Conservation (phyloP, 2,113 vertebrate species). For the Bostrychus sinensis region DNA sequence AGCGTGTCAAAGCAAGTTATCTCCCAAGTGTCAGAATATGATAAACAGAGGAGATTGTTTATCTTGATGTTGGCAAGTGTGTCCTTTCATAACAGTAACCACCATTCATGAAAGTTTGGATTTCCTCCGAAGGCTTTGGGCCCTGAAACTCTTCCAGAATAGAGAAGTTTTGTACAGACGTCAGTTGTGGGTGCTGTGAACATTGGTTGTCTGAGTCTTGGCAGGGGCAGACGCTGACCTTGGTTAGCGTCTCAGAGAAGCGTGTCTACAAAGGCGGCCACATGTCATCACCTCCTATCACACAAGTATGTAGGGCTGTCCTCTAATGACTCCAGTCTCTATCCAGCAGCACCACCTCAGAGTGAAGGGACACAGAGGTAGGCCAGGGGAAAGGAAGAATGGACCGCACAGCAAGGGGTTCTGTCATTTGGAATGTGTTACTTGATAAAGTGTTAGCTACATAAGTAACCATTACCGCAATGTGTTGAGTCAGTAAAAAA, state of each 20-base stretch:
- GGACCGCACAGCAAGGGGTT: constrained; percentile 34
- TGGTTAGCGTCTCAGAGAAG: constrained; percentile 63
- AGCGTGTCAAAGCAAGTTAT: constrained; percentile 29
- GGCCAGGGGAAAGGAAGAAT: constrained; percentile 24
- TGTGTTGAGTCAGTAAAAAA: background rate
- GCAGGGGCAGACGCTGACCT: constrained; percentile 71
- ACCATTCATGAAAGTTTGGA: constrained; percentile 26
- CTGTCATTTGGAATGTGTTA: background rate
- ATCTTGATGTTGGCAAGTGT: constrained; percentile 30
- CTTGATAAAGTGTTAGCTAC: too few species aligned
- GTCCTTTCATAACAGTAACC: constrained; percentile 30
- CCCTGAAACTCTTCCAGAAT: constrained; percentile 12
- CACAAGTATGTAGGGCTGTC: constrained; percentile 60
- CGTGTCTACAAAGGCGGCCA: constrained; percentile 72
- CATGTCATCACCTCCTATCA: constrained; percentile 74
- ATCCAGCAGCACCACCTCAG: constrained; percentile 25
- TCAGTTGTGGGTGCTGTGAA: constrained; percentile 24
- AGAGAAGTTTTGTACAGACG: constrained; percentile 5
- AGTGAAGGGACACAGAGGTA: constrained; percentile 41
- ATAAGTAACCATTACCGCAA: too few species aligned
- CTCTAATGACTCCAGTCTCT: constrained; percentile 23
- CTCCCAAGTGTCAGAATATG: constrained; percentile 6
- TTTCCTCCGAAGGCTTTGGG: constrained; percentile 10
- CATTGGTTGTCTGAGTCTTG: constrained; percentile 56
- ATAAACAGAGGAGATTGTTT: constrained; percentile 12